phyloP scores from a whole-genome alignment of 2,888 invertebrate species.

The Didymodactylos carnosus region DNA sequence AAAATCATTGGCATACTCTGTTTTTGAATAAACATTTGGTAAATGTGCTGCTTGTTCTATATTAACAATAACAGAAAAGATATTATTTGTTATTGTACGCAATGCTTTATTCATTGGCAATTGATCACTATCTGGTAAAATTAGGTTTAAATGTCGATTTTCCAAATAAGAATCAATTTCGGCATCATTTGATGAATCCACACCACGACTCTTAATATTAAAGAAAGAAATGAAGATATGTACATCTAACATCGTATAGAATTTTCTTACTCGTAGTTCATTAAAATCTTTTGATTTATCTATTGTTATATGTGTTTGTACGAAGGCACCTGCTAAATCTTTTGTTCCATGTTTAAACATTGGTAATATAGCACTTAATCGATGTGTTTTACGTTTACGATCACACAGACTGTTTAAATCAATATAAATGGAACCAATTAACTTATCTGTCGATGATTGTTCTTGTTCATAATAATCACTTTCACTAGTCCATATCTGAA shows the following conservation, averaged over 20 bases:
- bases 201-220: neutral
- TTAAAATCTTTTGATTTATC: neutral
- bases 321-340: neutral
- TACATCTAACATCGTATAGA: no score
- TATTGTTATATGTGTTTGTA: neutral
- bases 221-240: neutral
- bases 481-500: constrained; percentile 30
- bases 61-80: neutral
- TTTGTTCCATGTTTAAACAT: neutral
- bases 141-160: neutral
- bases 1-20: neutral
- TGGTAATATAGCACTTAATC: neutral
- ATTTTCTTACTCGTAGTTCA: neutral
- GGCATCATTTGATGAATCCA: neutral
- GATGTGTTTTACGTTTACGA: constrained; percentile 14
- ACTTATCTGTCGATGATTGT: constrained; percentile 23
- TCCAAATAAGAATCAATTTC: neutral
- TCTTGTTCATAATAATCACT: constrained; percentile 16
- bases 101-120: no score
- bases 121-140: neutral
- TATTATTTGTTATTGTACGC: neutral
- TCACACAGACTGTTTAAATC: constrained; percentile 23
- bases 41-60: constrained; percentile 12
- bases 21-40: neutral
- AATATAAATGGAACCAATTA: constrained; percentile 28